Evolutionary conservation across 2,113 vertebrate genomes (phyloP).

Genomic region (Nanorana parkeri): DNA sequence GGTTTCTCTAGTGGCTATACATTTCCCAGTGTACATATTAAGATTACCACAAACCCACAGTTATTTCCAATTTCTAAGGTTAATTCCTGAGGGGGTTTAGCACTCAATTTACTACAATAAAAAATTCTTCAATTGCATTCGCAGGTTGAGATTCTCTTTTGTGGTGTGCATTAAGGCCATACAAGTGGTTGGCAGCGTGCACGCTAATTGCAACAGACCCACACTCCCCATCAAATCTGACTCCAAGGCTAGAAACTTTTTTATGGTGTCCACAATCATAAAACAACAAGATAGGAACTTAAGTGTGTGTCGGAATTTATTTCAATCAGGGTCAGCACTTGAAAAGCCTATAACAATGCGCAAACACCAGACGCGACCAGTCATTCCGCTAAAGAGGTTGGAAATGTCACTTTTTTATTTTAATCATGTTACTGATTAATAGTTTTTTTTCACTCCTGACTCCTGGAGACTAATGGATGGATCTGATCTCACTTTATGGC

Average conservation of each 20-base stretch:
- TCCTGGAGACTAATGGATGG: neutral
- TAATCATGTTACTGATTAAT: neutral
- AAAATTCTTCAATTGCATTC: constrained; percentile 48
- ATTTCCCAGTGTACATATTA: constrained; percentile 55
- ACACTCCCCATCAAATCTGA: constrained; percentile 18
- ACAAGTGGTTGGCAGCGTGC: constrained; percentile 26
- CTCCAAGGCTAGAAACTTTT: constrained; percentile 35
- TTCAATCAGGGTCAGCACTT: neutral
- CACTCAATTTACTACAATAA: constrained; percentile 55
- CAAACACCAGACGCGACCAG: neutral
- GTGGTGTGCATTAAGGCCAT: constrained; percentile 21
- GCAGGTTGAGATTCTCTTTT: constrained; percentile 38
- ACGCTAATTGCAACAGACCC: constrained; percentile 37
- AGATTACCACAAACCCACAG: constrained; percentile 49
- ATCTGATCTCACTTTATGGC: constrained; percentile 1
- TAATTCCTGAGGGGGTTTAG: constrained; percentile 36
- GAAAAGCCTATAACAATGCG: neutral
- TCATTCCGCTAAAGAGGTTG: neutral
- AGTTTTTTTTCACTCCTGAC: neutral
- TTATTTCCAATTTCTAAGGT: constrained; percentile 31
- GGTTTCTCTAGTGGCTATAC: constrained; percentile 44
- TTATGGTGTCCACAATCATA: constrained; percentile 35
- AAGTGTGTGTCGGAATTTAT: constrained; percentile 17
- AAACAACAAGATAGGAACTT: constrained; percentile 27
- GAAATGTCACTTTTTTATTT: neutral